These are phyloP conservation scores for Panagrolaimus sp. DNA, from an alignment of 1,140 invertebrate genomes.

Conservation along the genomic window DNA sequence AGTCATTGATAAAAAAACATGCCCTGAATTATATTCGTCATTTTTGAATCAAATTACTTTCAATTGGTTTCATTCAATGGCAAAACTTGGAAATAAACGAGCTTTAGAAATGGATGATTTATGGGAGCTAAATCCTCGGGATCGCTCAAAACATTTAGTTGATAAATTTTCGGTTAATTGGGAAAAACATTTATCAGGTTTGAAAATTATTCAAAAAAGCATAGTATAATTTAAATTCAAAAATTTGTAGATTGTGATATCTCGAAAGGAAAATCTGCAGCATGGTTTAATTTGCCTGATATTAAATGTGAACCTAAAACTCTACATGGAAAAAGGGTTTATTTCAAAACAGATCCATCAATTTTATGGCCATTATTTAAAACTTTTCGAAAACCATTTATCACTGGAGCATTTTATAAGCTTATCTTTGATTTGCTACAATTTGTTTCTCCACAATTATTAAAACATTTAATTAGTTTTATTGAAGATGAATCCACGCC, in stretches of 20 bases:
- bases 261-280: slow-evolving; percentile 9
- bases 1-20: slow-evolving; percentile 69
- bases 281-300: neutral
- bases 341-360: slow-evolving; percentile 38
- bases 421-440: slow-evolving; percentile 75
- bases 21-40: slow-evolving; percentile 77
- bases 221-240: neutral
- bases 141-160: slow-evolving; percentile 74
- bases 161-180: slow-evolving; percentile 80
- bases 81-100: slow-evolving; percentile 43
- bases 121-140: slow-evolving; percentile 80
- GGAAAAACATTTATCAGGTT: slow-evolving; percentile 62
- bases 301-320: slow-evolving; percentile 13
- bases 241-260: slow-evolving; percentile 18
- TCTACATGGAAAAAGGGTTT: slow-evolving; percentile 13
- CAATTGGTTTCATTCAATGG: slow-evolving; percentile 77
- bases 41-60: slow-evolving; percentile 84
- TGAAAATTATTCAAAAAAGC: slow-evolving; percentile 1
- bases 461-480: slow-evolving; percentile 52
- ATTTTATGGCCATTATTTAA: slow-evolving; percentile 61
- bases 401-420: slow-evolving; percentile 58
- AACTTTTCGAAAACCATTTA: slow-evolving; percentile 58
- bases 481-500: slow-evolving; percentile 46
- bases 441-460: slow-evolving; percentile 75
- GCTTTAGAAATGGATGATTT: slow-evolving; percentile 76